A percentile compares a stretch with the other conserved stretches of the same genome.
Conservation (phyloP, 2,888 invertebrate genomes). For the Micropterix aruncella region DNA sequence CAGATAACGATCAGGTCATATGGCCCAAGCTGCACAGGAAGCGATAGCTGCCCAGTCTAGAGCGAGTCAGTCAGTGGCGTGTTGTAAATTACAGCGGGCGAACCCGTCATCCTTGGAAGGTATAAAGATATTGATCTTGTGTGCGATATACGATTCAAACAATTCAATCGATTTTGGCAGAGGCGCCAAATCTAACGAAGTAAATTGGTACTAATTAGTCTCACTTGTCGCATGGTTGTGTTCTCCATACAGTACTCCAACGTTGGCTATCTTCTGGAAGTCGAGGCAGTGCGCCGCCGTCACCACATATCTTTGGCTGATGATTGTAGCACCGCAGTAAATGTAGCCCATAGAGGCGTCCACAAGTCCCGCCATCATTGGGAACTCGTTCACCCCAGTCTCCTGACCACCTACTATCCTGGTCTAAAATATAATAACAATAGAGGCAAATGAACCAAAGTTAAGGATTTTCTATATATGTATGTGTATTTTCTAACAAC, state of each 20-base stretch:
- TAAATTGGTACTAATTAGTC: not conserved
- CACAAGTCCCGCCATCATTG: slow-evolving; percentile 23
- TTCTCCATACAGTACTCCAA: slow-evolving; percentile 36
- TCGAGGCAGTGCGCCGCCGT: slow-evolving; percentile 43
- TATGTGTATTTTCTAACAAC: too few relatives aligned
- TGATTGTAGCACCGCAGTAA: slow-evolving; percentile 40
- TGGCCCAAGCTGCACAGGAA: too few relatives aligned
- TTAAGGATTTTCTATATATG: not conserved
- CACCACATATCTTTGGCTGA: slow-evolving; percentile 26
- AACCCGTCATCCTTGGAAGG: too few relatives aligned
- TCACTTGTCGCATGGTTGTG: slow-evolving; percentile 25
- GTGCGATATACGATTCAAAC: too few relatives aligned
- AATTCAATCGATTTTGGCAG: too few relatives aligned
- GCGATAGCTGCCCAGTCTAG: too few relatives aligned
- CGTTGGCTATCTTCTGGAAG: slow-evolving; percentile 11
- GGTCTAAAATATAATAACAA: slow-evolving; percentile 17
- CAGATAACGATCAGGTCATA: too few relatives aligned
- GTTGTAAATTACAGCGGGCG: too few relatives aligned
- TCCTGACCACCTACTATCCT: slow-evolving; percentile 29
- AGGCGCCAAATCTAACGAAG: not conserved
- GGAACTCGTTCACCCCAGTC: slow-evolving; percentile 24
- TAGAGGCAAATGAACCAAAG: not conserved
- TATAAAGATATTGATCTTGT: too few relatives aligned
- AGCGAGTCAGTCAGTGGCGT: too few relatives aligned
- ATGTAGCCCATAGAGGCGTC: slow-evolving; percentile 18